phyloP scores from a whole-genome alignment of 2,888 invertebrate genomes.

The Neoascia interrupta region DNA sequence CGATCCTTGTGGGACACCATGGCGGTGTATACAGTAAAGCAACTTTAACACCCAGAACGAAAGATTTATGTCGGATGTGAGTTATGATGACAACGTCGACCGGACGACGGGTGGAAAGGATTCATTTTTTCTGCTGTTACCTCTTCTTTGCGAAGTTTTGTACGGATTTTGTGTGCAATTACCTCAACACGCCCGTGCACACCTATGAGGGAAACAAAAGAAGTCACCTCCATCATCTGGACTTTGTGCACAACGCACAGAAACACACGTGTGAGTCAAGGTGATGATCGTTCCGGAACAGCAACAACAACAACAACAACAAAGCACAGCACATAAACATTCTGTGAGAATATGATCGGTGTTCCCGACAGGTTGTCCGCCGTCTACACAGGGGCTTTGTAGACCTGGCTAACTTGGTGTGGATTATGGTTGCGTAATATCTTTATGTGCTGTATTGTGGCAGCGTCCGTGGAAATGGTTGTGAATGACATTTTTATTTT shows the following conservation, averaged over 20 bases:
- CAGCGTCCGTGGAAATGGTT: constrained; percentile 44
- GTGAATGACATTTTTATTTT: constrained; percentile 66
- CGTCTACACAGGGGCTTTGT: constrained; percentile 25
- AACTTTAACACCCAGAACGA: constrained; percentile 42
- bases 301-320: constrained; percentile 34
- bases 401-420: constrained; percentile 16
- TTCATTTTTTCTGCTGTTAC: not conserved
- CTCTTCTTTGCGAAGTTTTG: constrained; percentile 4
- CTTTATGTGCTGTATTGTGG: constrained; percentile 1
- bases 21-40: constrained; percentile 4
- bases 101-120: constrained; percentile 22
- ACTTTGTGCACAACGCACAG: not conserved
- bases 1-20: constrained; percentile 56
- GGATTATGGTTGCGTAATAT: constrained; percentile 62
- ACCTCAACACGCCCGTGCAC: constrained; percentile 27
- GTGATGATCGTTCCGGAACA: constrained; percentile 53
- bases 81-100: constrained; percentile 66
- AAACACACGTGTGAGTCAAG: constrained; percentile 54
- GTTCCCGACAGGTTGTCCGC: constrained; percentile 28
- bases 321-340: too few species aligned
- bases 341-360: constrained; percentile 12
- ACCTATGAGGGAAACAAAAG: constrained; percentile 35
- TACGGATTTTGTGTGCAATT: constrained; percentile 64
- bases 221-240: not conserved
- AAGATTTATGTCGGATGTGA: constrained; percentile 60